Evolutionary conservation across 1,140 invertebrate genomes (phyloP).

Genomic region (Hermatobates lingyangjiaoensis): DNA sequence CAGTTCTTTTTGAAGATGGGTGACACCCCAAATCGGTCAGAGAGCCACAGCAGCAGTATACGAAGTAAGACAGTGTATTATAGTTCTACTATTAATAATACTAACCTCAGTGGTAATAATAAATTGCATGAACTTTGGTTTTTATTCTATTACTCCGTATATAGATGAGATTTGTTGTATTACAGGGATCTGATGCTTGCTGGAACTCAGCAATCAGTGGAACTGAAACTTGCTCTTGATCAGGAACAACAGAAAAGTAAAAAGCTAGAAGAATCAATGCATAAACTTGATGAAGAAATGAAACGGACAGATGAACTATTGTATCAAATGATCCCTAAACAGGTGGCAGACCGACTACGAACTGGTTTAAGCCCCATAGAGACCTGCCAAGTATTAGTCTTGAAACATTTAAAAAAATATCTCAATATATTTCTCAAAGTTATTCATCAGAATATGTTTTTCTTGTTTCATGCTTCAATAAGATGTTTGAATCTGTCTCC

Average conservation of each 20-base stretch:
- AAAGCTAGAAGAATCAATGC: constrained; percentile 89
- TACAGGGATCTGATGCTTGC: constrained; percentile 82
- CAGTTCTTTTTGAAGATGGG: too few species aligned
- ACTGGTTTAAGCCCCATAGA: constrained; percentile 84
- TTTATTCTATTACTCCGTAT: too few species aligned
- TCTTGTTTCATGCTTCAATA: too few species aligned
- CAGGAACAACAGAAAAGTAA: constrained; percentile 94
- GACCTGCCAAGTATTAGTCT: constrained; percentile 67
- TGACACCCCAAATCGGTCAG: too few species aligned
- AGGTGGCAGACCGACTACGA: constrained; percentile 77
- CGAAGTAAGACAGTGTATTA: too few species aligned
- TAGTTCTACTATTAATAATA: too few species aligned
- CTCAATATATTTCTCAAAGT: too few species aligned
- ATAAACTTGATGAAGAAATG: constrained; percentile 89
- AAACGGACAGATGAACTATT: constrained; percentile 81
- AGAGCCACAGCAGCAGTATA: too few species aligned
- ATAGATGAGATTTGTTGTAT: constrained; percentile 7
- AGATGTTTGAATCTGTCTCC: constrained; percentile 90
- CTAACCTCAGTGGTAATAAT: too few species aligned
- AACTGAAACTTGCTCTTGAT: constrained; percentile 83
- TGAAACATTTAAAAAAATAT: not conserved
- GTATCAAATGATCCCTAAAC: constrained; percentile 97
- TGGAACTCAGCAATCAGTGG: constrained; percentile 91
- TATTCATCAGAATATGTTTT: too few species aligned
- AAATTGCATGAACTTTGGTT: too few species aligned